A percentile compares a stretch with the other conserved stretches of the same genome.
Conservation (phyloP, 2,888 invertebrate genomes). For the Rugalucina vietnamica region DNA sequence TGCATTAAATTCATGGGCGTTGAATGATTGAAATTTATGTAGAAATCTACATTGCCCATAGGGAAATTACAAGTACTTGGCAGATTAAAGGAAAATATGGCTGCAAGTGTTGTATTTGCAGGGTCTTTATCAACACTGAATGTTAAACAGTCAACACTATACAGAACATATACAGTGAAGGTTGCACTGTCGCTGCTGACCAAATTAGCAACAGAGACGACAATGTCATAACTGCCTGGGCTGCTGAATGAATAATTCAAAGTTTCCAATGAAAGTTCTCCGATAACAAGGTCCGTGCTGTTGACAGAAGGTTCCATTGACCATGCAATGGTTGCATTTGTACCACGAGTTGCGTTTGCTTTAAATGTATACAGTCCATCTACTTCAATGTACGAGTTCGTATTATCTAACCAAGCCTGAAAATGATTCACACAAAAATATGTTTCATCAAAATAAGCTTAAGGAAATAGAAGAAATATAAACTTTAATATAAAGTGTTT, state of each 20-base stretch:
- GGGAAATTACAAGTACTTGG: neutral
- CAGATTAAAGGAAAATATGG: neutral
- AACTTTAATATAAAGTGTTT: too few species aligned
- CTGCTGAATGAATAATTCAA: neutral
- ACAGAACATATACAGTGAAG: neutral
- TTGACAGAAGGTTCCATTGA: neutral
- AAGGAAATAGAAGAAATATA: too few species aligned
- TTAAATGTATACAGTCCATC: neutral
- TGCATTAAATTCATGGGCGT: neutral
- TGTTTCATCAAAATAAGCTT: too few species aligned
- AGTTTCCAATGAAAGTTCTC: neutral
- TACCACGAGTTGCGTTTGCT: neutral
- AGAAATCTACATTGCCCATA: neutral
- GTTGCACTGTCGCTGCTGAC: neutral
- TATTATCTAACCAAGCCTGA: constrained; percentile 1
- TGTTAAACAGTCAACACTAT: neutral
- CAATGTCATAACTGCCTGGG: neutral
- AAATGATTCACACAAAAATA: too few species aligned
- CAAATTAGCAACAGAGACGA: neutral
- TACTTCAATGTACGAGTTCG: neutral
- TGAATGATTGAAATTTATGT: neutral
- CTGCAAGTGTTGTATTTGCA: neutral
- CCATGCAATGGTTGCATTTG: neutral
- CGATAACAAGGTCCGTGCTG: neutral
- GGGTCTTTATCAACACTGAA: neutral